Percentiles rank a stretch among this genome's conserved stretches.
These are phyloP conservation scores for Eunapius fragilis DNA, from an alignment of 37 sponge, comb jelly and placozoan species.

Conservation along the genomic window DNA sequence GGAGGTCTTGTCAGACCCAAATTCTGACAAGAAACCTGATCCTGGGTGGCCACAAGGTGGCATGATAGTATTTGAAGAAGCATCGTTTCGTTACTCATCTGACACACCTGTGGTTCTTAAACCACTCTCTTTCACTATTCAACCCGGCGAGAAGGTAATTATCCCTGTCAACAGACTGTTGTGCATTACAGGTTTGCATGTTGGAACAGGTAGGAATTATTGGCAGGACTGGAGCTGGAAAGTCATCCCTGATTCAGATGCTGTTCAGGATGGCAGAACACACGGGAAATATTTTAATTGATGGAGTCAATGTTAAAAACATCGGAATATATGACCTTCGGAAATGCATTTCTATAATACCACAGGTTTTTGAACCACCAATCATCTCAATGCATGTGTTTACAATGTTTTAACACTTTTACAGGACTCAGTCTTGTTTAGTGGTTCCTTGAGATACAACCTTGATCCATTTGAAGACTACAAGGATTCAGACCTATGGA, in stretches of 20 bases:
- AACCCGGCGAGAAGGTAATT: slow-evolving; percentile 66
- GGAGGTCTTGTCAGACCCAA: slow-evolving; percentile 47
- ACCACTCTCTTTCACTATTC: slow-evolving; percentile 43
- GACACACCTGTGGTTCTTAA: slow-evolving; percentile 63
- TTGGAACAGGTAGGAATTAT: slow-evolving; percentile 81
- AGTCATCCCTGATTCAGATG: slow-evolving; percentile 85
- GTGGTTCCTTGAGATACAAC: slow-evolving; percentile 87
- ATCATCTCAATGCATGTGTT: neutral
- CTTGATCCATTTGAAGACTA: slow-evolving; percentile 86
- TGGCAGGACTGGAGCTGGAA: slow-evolving; percentile 95
- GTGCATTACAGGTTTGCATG: too few species aligned
- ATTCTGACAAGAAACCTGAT: slow-evolving; percentile 28
- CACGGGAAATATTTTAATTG: slow-evolving; percentile 71
- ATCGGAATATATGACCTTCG: slow-evolving; percentile 84
- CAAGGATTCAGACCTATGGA: slow-evolving; percentile 79
- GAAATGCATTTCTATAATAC: slow-evolving; percentile 83
- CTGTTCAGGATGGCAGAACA: slow-evolving; percentile 91
- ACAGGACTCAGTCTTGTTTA: slow-evolving; percentile 89
- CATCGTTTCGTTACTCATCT: slow-evolving; percentile 41
- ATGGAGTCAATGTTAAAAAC: slow-evolving; percentile 66
- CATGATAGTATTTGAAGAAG: slow-evolving; percentile 28
- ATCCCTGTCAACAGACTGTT: too few species aligned
- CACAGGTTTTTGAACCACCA: slow-evolving; percentile 54
- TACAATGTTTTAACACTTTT: neutral
- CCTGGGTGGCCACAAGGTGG: slow-evolving; percentile 71